Evolutionary conservation across 1,140 invertebrate genomes (phyloP).

Genomic region (Drosophila subobscura): DNA sequence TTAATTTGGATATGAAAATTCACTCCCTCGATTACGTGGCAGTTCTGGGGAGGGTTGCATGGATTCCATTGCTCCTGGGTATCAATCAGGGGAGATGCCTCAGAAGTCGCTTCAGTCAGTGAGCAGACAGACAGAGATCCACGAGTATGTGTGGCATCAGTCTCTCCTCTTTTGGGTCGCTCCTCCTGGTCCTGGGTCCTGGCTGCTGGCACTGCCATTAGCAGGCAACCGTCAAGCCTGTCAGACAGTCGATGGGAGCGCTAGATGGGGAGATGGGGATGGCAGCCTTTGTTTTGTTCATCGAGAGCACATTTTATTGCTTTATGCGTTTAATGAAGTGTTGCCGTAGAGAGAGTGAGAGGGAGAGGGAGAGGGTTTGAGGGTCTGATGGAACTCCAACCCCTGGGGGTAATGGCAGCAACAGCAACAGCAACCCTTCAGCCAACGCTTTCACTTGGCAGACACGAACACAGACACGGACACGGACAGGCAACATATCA

Average conservation of each 20-base stretch:
- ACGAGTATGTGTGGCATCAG: not conserved
- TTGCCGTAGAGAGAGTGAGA: constrained; percentile 29
- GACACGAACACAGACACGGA: not conserved
- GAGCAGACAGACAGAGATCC: not conserved
- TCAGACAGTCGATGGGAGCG: constrained; percentile 54
- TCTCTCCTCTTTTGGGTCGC: constrained; percentile 1
- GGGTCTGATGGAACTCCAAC: not conserved
- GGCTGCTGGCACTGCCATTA: constrained; percentile 51
- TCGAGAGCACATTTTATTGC: constrained; percentile 74
- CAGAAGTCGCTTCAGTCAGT: no score
- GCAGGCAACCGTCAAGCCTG: constrained; percentile 67
- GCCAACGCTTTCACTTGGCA: constrained; percentile 60
- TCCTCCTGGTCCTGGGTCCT: no score
- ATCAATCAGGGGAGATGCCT: constrained; percentile 16
- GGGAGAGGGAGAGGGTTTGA: not conserved
- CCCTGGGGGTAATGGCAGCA: constrained; percentile 19
- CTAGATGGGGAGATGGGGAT: not conserved
- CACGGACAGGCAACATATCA: constrained; percentile 52
- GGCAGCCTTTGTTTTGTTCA: constrained; percentile 55
- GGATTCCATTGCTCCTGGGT: not conserved
- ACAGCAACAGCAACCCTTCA: constrained; percentile 59
- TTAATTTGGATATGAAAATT: no score
- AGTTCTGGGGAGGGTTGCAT: no score
- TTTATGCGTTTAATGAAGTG: constrained; percentile 82
- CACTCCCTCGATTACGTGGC: no score